A percentile compares a stretch with the other conserved stretches of the same genome.
These are phyloP conservation scores for Brenthis ino DNA, from an alignment of 2,888 invertebrate genomes.

Conservation along the genomic window DNA sequence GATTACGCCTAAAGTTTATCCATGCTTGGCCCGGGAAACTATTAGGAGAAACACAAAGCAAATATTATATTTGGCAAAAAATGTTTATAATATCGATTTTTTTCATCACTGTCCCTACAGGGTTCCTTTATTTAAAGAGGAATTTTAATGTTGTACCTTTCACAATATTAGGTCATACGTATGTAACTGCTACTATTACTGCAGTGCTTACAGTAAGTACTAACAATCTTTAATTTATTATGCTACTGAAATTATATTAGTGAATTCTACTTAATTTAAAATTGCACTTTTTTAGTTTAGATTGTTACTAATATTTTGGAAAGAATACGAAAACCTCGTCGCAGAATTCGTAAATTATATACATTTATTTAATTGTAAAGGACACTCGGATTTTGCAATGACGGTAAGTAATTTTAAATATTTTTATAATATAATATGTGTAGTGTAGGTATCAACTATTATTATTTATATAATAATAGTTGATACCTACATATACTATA, in stretches of 20 bases:
- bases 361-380: conserved; percentile 36
- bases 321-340: conserved; percentile 27
- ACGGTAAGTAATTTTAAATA: conserved; percentile 25
- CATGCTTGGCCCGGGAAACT: conserved; percentile 30
- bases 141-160: conserved; percentile 26
- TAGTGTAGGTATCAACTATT: no score
- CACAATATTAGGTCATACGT: conserved; percentile 35
- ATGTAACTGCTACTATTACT: conserved; percentile 38
- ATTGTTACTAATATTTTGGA: conserved; percentile 26
- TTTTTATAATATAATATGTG: not conserved
- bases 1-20: conserved; percentile 23
- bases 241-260: not conserved
- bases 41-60: conserved; percentile 16
- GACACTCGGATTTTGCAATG: conserved; percentile 34
- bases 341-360: conserved; percentile 32
- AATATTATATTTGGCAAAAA: conserved; percentile 26
- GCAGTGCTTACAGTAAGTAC: conserved; percentile 33
- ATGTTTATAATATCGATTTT: conserved; percentile 27
- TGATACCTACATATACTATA: no score
- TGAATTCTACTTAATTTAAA: not conserved
- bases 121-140: conserved; percentile 28
- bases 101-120: conserved; percentile 23
- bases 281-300: conserved; percentile 27
- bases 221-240: not conserved
- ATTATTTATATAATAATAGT: no score